Percentiles rank a stretch among this genome's conserved stretches.
These are phyloP conservation scores for Iselma pallidipennis DNA, from an alignment of 2,888 invertebrate species.

Conservation along the genomic window DNA sequence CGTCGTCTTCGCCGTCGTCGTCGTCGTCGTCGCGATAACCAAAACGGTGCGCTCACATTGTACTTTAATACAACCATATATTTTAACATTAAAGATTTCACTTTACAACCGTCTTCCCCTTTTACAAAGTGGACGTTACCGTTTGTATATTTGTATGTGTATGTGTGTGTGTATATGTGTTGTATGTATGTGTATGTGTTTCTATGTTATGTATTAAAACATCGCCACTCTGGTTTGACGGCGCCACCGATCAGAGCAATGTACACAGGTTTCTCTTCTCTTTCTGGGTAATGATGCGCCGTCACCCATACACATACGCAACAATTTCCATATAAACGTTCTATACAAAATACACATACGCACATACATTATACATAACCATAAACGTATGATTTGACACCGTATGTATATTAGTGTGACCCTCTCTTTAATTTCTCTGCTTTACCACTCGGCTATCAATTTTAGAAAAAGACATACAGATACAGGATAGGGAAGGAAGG, in stretches of 20 bases:
- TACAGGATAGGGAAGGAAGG: no score
- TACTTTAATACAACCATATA: background rate
- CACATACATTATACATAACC: background rate
- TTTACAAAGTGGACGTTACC: slow-evolving; percentile 51
- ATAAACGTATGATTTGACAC: no score
- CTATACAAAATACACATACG: background rate
- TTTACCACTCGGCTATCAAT: no score
- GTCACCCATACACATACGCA: background rate
- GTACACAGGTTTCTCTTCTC: slow-evolving; percentile 36
- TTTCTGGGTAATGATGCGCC: slow-evolving; percentile 1
- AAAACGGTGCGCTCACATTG: slow-evolving; percentile 45
- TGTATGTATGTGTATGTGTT: slow-evolving; percentile 12
- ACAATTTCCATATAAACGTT: no score
- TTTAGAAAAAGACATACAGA: no score
- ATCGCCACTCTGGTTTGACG: slow-evolving; percentile 34
- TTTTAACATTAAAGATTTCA: slow-evolving; percentile 54
- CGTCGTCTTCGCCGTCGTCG: background rate
- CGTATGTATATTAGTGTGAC: no score
- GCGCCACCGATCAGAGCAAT: slow-evolving; percentile 49
- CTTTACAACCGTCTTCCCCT: slow-evolving; percentile 55
- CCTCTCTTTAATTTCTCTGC: no score
- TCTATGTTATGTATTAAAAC: slow-evolving; percentile 26
- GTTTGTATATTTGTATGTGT: slow-evolving; percentile 24
- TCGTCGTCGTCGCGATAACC: slow-evolving; percentile 26
- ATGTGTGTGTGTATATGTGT: background rate